Evolutionary conservation across 2,113 vertebrate genomes (phyloP).

Genomic region (Urocolius indicus): DNA sequence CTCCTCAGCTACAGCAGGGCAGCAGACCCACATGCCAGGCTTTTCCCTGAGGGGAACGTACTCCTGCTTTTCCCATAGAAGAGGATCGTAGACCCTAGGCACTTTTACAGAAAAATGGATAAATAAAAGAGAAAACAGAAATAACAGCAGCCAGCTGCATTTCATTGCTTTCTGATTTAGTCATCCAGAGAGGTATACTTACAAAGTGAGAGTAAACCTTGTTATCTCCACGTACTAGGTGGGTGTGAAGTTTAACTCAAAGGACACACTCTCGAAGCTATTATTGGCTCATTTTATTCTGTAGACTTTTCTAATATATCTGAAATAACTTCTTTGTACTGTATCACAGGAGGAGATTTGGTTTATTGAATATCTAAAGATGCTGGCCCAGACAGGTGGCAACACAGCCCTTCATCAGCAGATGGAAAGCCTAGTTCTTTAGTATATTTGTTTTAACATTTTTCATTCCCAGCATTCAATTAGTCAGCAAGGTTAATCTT

Average conservation of each 20-base stretch:
- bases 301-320: background rate
- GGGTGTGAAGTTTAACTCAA: conserved; percentile 18
- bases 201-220: conserved; percentile 46
- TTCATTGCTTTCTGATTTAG: conserved; percentile 31
- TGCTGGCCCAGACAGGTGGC: background rate
- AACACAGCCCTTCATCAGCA: background rate
- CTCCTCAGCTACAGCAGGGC: background rate
- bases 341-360: background rate
- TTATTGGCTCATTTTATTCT: background rate
- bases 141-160: background rate
- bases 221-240: conserved; percentile 46
- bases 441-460: background rate
- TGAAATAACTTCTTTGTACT: background rate
- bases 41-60: background rate
- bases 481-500: conserved; percentile 56
- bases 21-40: background rate
- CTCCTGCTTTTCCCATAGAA: background rate
- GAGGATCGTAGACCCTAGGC: background rate
- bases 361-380: background rate
- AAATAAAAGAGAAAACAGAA: background rate
- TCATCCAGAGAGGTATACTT: background rate
- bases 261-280: background rate
- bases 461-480: background rate
- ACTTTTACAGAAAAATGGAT: background rate
- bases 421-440: background rate